Evolutionary conservation across 1,140 invertebrate species (phyloP), one percentile per base, ranked within the genome.

Genomic region (Papilio aristodemus): DNA sequence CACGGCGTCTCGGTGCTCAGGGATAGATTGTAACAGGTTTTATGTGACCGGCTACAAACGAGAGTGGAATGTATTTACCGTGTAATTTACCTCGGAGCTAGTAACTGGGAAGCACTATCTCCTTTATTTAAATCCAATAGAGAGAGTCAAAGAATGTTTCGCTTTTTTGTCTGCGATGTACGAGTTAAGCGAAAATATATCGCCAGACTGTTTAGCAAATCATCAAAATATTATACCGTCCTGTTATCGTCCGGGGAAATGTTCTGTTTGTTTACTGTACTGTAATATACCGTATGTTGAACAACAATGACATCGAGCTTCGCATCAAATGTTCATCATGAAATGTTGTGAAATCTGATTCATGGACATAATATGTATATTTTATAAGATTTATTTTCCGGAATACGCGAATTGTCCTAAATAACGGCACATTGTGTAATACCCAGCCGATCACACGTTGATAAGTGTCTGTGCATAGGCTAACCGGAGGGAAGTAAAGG

Each of bases 11-110:
- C 46, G 9, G 46, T 9, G 4, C 46, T 50, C 9, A 50, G 46
- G 46, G 46, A 50, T 50, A 50, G 46, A 50, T 50, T 50, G 46
- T 50, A 19, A 50, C 46, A 50, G 46, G 17, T 50, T 50, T 50
- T 50, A 50, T 50, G 46, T 50, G 46, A 50, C 46, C 46, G n/a
- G 19, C 46, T 50, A 19, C 46, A 50, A 50, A 50, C 46, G 46
- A 22, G 46, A 50, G 17, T 17, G 9, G 46, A 50, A 50, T 50
- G 17, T 50, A 50, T 50, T 50, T 50, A 50, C 6, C 5, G 41
- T 46, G 14, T 19, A 46, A 19, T 46, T 46, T 46, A 46, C 46
- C 46, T 22, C 19, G 46, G 19, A 22, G 46, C 8, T 50, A 50
- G 17, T 5, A 46, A n/a, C 11, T 19, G 17, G 46, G 46, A 50